A percentile compares a stretch with the other conserved stretches of the same genome.
Evolutionary conservation across 2,888 invertebrate species (phyloP).

Genomic region (Caprella mutica): DNA sequence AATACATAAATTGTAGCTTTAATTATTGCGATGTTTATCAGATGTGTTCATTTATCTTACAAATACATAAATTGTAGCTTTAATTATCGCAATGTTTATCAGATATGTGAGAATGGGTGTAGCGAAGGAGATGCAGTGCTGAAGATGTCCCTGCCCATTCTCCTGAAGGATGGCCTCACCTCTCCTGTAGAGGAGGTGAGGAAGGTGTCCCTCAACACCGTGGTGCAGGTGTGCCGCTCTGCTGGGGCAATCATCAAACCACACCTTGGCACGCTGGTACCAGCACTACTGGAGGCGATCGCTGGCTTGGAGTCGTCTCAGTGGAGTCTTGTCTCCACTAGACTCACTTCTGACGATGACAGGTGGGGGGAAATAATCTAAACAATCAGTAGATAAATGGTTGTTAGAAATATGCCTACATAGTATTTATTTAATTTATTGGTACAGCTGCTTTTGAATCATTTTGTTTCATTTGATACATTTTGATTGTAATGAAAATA

Average conservation of each 20-base stretch:
- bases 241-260: slow-evolving; percentile 68
- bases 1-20: background rate
- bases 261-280: slow-evolving; percentile 66
- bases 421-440: too few relatives aligned
- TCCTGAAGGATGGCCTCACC: slow-evolving; percentile 66
- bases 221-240: slow-evolving; percentile 70
- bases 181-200: slow-evolving; percentile 68
- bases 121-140: slow-evolving; percentile 30
- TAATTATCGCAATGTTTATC: background rate
- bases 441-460: too few relatives aligned
- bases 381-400: too few relatives aligned
- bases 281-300: slow-evolving; percentile 71
- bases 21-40: background rate
- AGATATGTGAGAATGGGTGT: slow-evolving; percentile 28
- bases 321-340: slow-evolving; percentile 66
- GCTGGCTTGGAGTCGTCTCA: slow-evolving; percentile 72
- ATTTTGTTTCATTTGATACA: too few relatives aligned
- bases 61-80: background rate
- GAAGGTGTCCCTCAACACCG: slow-evolving; percentile 66
- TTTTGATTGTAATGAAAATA: too few relatives aligned
- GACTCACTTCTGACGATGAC: slow-evolving; percentile 50
- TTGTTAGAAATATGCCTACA: too few relatives aligned
- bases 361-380: slow-evolving; percentile 59
- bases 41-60: slow-evolving; percentile 14
- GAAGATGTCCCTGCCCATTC: slow-evolving; percentile 55